Evolutionary conservation across 2,797 vertebrate species (phyloP).

Genomic region (Takifugu ocellatus): DNA sequence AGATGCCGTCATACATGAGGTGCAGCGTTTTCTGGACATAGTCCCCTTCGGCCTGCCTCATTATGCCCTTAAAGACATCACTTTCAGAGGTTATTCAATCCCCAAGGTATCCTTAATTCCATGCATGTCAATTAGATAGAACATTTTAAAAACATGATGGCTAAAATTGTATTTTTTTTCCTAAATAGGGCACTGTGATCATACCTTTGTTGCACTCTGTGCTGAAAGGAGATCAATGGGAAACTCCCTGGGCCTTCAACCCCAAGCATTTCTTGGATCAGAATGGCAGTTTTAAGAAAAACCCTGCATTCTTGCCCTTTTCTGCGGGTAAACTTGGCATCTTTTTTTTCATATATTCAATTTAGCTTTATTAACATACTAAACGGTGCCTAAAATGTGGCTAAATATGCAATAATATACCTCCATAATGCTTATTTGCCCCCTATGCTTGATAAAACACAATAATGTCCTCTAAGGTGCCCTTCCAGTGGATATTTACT

Average conservation of each 20-base stretch:
- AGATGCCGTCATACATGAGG: conserved; percentile 75
- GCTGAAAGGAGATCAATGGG: conserved; percentile 65
- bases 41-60: conserved; percentile 65
- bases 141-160: neutral
- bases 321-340: conserved; percentile 57
- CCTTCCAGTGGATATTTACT: too few relatives aligned
- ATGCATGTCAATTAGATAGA: neutral
- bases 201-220: conserved; percentile 72
- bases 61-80: conserved; percentile 58
- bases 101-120: conserved; percentile 37
- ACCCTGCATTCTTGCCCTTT: conserved; percentile 67
- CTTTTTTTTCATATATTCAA: too few relatives aligned
- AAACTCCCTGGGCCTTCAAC: conserved; percentile 64
- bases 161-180: neutral
- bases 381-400: too few relatives aligned
- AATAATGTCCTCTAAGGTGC: too few relatives aligned
- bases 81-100: conserved; percentile 69
- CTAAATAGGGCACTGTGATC: conserved; percentile 60
- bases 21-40: conserved; percentile 66
- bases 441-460: too few relatives aligned
- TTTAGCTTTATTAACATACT: too few relatives aligned
- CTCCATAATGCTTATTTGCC: too few relatives aligned
- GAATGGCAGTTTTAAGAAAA: conserved; percentile 73
- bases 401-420: too few relatives aligned
- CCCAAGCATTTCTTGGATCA: conserved; percentile 71